These are phyloP conservation scores for Clunio marinus DNA, from an alignment of 2,888 invertebrate genomes.

Conservation along the genomic window DNA sequence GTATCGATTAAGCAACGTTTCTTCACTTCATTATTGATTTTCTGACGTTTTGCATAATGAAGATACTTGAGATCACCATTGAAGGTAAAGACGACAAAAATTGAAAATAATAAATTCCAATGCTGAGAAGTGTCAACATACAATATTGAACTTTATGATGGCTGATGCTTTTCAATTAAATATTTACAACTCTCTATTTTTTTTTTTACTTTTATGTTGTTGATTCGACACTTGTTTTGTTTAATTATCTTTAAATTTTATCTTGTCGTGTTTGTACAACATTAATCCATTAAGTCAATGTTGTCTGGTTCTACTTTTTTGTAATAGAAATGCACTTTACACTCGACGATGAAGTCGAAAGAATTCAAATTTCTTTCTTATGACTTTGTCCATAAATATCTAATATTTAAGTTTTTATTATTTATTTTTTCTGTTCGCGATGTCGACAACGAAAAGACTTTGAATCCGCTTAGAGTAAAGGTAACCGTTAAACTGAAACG, in stretches of 20 bases:
- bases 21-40: no score
- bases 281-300: not conserved
- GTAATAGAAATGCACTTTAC: constrained; percentile 2
- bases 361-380: constrained; percentile 6
- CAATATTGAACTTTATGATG: not conserved
- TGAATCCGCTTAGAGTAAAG: constrained; percentile 7
- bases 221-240: not conserved
- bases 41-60: no score
- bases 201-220: no score
- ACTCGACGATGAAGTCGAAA: not conserved
- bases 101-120: no score
- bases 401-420: not conserved
- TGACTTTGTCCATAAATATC: not conserved
- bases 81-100: no score
- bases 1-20: constrained; percentile 19
- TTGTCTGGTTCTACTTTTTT: no score
- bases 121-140: no score
- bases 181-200: constrained; percentile 3
- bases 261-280: not conserved
- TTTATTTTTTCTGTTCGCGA: not conserved
- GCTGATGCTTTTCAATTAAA: no score
- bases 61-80: no score
- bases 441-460: not conserved
- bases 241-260: not conserved
- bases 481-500: constrained; percentile 38